Conservation (phyloP, 2,888 invertebrate species). For the Drosophila macrothrix region DNA sequence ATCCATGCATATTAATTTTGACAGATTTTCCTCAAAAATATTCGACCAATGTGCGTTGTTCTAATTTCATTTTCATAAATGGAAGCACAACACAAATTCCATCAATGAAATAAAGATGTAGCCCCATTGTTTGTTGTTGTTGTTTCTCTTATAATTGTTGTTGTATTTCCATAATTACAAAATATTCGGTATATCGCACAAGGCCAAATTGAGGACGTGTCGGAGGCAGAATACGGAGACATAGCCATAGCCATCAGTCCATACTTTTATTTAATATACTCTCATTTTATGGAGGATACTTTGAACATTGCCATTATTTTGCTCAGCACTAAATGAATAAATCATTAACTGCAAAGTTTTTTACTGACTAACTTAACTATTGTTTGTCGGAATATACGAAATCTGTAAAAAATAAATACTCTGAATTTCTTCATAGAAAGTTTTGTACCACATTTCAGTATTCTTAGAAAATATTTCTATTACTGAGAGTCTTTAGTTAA, state of each 20-base stretch:
- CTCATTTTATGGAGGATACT: neutral
- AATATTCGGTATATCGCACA: constrained; percentile 74
- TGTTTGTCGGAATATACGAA: neutral
- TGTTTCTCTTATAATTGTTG: constrained; percentile 14
- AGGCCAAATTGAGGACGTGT: constrained; percentile 64
- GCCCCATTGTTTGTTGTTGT: constrained; percentile 32
- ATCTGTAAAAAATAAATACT: neutral
- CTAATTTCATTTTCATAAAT: constrained; percentile 50
- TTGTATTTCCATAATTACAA: constrained; percentile 72
- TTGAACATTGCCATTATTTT: neutral
- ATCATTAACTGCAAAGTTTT: neutral
- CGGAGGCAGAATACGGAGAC: constrained; percentile 33
- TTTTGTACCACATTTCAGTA: neutral
- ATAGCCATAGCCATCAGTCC: constrained; percentile 29
- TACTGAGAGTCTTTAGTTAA: neutral
- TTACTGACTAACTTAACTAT: neutral
- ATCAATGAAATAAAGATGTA: constrained; percentile 65
- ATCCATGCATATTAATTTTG: constrained; percentile 34
- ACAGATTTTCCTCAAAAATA: constrained; percentile 44
- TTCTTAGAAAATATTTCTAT: neutral
- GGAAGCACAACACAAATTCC: constrained; percentile 43
- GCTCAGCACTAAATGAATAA: neutral
- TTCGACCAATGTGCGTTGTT: constrained; percentile 35
- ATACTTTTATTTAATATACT: constrained; percentile 30
- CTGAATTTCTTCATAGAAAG: neutral